Evolutionary conservation across 2,888 invertebrate species (phyloP).

Genomic region (Pyrgus malvae): DNA sequence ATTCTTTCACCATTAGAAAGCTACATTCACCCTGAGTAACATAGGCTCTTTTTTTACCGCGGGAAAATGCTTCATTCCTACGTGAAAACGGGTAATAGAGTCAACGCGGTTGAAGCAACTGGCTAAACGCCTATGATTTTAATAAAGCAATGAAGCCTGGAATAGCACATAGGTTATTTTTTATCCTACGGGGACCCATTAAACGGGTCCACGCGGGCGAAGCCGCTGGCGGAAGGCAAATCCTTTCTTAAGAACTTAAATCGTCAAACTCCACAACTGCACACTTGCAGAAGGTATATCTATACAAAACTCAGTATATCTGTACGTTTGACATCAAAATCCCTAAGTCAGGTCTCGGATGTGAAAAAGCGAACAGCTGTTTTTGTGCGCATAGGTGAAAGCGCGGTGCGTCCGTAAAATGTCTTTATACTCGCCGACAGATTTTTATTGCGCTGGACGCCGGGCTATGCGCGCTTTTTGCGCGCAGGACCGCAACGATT

Average conservation of each 20-base stretch:
- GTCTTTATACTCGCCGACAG: slow-evolving; percentile 63
- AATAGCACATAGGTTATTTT: too few species aligned
- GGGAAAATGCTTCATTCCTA: too few species aligned
- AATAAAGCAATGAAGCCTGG: too few species aligned
- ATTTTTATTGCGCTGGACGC: slow-evolving; percentile 43
- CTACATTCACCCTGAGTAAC: too few species aligned
- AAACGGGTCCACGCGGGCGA: too few species aligned
- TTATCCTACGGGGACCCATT: too few species aligned
- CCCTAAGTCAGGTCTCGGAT: slow-evolving; percentile 20
- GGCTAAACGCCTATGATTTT: too few species aligned
- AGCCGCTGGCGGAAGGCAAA: too few species aligned
- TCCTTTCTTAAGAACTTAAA: background rate
- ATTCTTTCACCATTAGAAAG: too few species aligned
- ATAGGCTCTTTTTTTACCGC: too few species aligned
- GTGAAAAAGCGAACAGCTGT: slow-evolving; percentile 30
- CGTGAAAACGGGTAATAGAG: too few species aligned
- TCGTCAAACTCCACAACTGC: background rate
- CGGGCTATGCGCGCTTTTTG: slow-evolving; percentile 40
- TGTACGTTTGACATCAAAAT: background rate
- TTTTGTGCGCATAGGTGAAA: slow-evolving; percentile 51
- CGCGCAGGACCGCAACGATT: slow-evolving; percentile 34
- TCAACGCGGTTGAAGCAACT: too few species aligned
- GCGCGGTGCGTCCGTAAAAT: slow-evolving; percentile 52
- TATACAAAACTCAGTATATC: background rate
- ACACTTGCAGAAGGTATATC: background rate